phyloP scores from a whole-genome alignment of 2,113 vertebrate genomes.

The Haplochromis burtoni region DNA sequence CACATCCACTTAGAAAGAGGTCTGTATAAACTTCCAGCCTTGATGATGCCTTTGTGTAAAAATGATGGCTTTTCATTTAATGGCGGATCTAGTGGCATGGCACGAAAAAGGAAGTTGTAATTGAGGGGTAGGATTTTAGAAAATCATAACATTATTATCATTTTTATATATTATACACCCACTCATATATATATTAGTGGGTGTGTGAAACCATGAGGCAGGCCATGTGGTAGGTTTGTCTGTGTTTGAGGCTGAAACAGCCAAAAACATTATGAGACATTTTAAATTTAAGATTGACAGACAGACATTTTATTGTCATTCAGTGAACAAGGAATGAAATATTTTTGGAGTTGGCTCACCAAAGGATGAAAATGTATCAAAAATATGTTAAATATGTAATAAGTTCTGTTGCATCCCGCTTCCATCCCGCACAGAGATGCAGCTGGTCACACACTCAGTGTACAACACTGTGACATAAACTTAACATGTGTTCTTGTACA shows the following conservation, averaged over 20 bases:
- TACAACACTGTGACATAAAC: neutral
- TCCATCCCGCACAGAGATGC: accelerated
- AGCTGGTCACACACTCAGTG: neutral
- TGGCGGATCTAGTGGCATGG: neutral
- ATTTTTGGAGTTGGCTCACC: neutral
- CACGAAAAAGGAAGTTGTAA: neutral
- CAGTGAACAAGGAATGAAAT: neutral
- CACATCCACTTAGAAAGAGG: neutral
- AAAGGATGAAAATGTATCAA: neutral
- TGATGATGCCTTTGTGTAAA: neutral
- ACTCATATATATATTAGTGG: neutral
- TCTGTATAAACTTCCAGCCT: neutral
- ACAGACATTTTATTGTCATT: neutral
- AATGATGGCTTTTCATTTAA: neutral
- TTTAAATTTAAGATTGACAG: neutral
- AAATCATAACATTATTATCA: neutral
- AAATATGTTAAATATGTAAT: neutral
- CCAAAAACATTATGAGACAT: neutral
- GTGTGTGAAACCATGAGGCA: neutral
- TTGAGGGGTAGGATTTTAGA: neutral
- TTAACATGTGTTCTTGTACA: neutral
- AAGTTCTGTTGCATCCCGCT: neutral
- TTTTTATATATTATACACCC: neutral
- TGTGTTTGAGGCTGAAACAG: neutral
- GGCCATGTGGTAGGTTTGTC: neutral